Conservation (phyloP, 1,140 invertebrate genomes). For the Drosophila biarmipes region DNA sequence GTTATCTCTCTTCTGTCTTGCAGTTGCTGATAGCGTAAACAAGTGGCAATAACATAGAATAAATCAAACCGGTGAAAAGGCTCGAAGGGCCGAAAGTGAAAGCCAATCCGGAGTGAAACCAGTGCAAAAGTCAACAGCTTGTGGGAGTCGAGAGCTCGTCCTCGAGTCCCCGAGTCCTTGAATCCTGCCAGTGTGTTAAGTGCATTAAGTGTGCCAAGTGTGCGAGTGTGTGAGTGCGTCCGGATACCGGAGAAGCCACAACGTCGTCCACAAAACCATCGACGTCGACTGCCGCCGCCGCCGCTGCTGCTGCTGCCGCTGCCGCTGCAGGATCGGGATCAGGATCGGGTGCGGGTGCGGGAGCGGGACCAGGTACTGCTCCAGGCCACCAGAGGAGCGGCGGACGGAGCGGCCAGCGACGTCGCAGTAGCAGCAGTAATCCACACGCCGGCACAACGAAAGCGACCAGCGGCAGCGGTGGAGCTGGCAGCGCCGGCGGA, state of each 20-base stretch:
- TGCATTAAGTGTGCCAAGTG: slow-evolving; percentile 26
- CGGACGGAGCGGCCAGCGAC: slow-evolving; percentile 73
- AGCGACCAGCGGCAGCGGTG: slow-evolving; percentile 79
- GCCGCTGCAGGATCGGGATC: slow-evolving; percentile 43
- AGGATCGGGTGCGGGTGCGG: slow-evolving; percentile 28
- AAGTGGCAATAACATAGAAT: slow-evolving; percentile 52
- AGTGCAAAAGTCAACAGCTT: slow-evolving; percentile 27
- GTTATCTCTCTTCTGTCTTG: slow-evolving; percentile 19
- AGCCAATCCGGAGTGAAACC: slow-evolving; percentile 44
- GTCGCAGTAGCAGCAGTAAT: slow-evolving; percentile 84
- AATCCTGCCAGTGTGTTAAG: slow-evolving; percentile 18
- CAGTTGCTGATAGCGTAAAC: slow-evolving; percentile 55
- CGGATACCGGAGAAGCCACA: slow-evolving; percentile 57
- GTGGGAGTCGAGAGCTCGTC: slow-evolving; percentile 20
- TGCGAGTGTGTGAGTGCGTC: slow-evolving; percentile 28
- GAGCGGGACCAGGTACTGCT: slow-evolving; percentile 30
- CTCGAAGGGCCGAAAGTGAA: slow-evolving; percentile 28
- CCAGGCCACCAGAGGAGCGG: slow-evolving; percentile 59
- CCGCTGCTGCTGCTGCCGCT: slow-evolving; percentile 50
- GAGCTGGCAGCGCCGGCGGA: slow-evolving; percentile 80
- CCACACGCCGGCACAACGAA: slow-evolving; percentile 81
- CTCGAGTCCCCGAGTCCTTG: slow-evolving; percentile 14
- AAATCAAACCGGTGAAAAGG: slow-evolving; percentile 36
- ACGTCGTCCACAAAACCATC: slow-evolving; percentile 77
- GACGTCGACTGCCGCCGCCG: slow-evolving; percentile 70